A percentile compares a stretch with the other conserved stretches of the same genome.
Evolutionary conservation across 1,140 invertebrate genomes (phyloP).

Genomic region (Caenorhabditis briggsae): DNA sequence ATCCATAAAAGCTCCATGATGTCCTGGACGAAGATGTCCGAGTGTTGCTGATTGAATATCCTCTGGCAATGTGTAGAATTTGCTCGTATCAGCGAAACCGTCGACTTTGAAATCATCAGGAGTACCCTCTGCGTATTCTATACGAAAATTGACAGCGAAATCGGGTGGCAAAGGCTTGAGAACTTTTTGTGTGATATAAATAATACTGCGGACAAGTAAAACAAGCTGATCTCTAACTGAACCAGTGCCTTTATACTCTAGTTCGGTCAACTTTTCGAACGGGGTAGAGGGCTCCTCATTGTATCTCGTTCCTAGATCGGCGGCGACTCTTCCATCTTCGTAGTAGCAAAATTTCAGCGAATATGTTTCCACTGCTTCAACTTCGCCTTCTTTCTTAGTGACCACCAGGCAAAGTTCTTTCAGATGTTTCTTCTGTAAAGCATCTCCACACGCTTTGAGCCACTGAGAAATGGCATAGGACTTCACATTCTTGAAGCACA

Average conservation of each 20-base stretch:
- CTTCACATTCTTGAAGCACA: neutral
- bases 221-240: slow-evolving; percentile 1
- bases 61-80: neutral
- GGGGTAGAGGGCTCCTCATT: neutral
- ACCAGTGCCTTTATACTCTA: neutral
- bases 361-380: slow-evolving; percentile 3
- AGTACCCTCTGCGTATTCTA: neutral
- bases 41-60: slow-evolving; percentile 6
- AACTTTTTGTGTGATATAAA: neutral
- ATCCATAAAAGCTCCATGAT: neutral
- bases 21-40: slow-evolving; percentile 1
- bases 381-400: neutral
- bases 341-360: neutral
- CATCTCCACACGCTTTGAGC: neutral
- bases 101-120: neutral
- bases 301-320: neutral
- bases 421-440: neutral
- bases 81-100: neutral
- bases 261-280: neutral
- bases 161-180: neutral
- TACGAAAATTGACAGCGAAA: neutral
- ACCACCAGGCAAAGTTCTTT: slow-evolving; percentile 5
- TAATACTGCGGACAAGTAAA: neutral
- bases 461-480: neutral
- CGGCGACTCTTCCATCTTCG: neutral